Evolutionary conservation across 2,888 invertebrate genomes (phyloP).

Genomic region (Acleris sparsana): DNA sequence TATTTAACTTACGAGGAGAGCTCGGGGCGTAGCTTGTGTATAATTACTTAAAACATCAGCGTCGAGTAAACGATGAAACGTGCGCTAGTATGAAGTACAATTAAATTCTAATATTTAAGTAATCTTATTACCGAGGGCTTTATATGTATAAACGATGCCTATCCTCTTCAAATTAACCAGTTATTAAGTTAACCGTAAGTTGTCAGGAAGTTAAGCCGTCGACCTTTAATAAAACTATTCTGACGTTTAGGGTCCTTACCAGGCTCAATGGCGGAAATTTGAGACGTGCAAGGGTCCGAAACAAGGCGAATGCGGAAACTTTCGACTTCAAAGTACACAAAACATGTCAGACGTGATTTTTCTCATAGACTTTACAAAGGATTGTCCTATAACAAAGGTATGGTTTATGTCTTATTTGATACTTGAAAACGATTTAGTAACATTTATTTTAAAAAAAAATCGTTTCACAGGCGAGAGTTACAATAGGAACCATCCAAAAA

Average conservation of each 20-base stretch:
- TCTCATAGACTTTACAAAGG: constrained; percentile 56
- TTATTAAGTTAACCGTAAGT: constrained; percentile 29
- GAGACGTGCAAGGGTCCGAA: constrained; percentile 70
- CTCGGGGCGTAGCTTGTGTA: constrained; percentile 12
- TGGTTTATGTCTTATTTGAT: constrained; percentile 19
- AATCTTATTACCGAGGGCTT: constrained; percentile 25
- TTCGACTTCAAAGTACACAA: constrained; percentile 52
- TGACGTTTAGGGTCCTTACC: constrained; percentile 62
- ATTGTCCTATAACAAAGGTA: constrained; percentile 64
- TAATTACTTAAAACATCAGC: constrained; percentile 22
- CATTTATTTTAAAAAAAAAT: constrained; percentile 1
- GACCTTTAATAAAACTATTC: constrained; percentile 29
- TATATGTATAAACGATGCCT: constrained; percentile 25
- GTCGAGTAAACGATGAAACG: constrained; percentile 1
- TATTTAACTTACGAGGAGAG: constrained; percentile 22
- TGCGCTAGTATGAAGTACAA: constrained; percentile 12
- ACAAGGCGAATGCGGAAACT: constrained; percentile 57
- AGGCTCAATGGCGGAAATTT: constrained; percentile 50
- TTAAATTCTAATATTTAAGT: constrained; percentile 2
- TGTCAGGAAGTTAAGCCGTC: constrained; percentile 21
- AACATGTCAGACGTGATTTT: constrained; percentile 66
- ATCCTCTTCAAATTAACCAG: constrained; percentile 34
- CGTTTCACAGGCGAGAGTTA: constrained; percentile 62
- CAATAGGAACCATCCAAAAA: constrained; percentile 52
- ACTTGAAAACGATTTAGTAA: background rate